A percentile compares a stretch with the other conserved stretches of the same genome.
Conservation (phyloP, 2,113 vertebrate species). For the Heterochromis multidens region DNA sequence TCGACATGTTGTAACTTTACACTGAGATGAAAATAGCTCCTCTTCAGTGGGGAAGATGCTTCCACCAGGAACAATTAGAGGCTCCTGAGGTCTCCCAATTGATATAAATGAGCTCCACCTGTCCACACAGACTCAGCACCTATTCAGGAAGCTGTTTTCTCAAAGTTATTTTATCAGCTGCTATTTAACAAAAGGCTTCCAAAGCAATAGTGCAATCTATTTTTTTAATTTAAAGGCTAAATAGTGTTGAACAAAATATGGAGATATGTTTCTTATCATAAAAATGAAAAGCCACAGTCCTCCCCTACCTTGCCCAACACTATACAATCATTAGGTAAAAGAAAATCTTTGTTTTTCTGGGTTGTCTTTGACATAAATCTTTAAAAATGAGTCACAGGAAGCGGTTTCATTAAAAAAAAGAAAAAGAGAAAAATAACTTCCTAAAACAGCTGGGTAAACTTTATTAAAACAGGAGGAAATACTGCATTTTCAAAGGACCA, state of each 20-base stretch:
- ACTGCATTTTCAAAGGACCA: neutral
- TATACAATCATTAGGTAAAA: neutral
- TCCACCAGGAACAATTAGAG: slow-evolving; percentile 75
- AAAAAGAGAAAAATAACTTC: no score
- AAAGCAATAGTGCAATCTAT: neutral
- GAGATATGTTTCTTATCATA: neutral
- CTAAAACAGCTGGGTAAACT: no score
- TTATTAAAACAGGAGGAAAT: no score
- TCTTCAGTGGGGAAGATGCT: slow-evolving; percentile 60
- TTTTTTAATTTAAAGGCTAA: neutral
- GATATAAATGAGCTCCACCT: slow-evolving; percentile 67
- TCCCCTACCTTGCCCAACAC: neutral
- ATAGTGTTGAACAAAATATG: rapidly evolving
- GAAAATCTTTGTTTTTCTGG: neutral
- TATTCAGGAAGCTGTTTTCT: neutral
- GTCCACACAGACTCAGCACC: slow-evolving; percentile 38
- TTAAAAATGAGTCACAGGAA: no score
- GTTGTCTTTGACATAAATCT: no score
- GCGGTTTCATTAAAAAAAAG: no score
- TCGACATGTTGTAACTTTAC: slow-evolving; percentile 82
- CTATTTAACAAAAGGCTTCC: neutral
- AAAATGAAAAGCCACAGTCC: neutral
- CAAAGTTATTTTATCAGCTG: neutral
- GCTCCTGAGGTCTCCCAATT: slow-evolving; percentile 48
- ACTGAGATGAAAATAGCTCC: slow-evolving; percentile 80